Base-by-base conservation (phyloP, 1,140 invertebrate species). In the Achatina immaculata region DNA sequence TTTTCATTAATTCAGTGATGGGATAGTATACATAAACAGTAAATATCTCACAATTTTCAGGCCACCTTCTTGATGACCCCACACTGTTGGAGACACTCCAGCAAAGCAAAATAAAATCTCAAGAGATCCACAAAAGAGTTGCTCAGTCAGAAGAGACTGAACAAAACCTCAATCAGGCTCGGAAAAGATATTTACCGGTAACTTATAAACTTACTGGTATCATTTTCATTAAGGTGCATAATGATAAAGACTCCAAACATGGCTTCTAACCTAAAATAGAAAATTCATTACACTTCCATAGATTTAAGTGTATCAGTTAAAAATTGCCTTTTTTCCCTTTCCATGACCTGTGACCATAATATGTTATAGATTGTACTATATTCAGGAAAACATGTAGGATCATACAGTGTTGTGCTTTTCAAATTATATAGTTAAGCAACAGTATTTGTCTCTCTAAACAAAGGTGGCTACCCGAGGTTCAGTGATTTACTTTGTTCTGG, bases 401-500 rank as follows among this genome's bases (percentile, higher is more conserved):
- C n/a, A n/a, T n/a, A n/a, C n/a, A n/a, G n/a, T n/a, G n/a, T n/a
- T n/a, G n/a, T n/a, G n/a, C n/a, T n/a, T n/a, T n/a, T n/a, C n/a
- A n/a, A n/a, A n/a, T n/a, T n/a, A n/a, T n/a, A n/a, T n/a, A n/a
- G n/a, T n/a, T n/a, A n/a, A n/a, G n/a, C n/a, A n/a, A n/a, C n/a
- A 16, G 51, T 55, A 14, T n/a, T 55, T n/a, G 28, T 62, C n/a
- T 62, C 1, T 62, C 0, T 62, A 62, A 62, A 21, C 28, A 34
- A 78, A 91, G 89, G 89, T 92, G 62, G 91, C 91, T 28, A 90
- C 88, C 3, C 84, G 91, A 75, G 90, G 90, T 31, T 87, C 90
- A 24, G 88, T 90, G 14, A 72, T 92, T n/a, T 92, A 91, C 82
- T 91, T 91, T 88, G 89, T 90, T 0, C 69, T 92, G n/a, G 88